Conservation (phyloP, 2,113 vertebrate species). For the Phylloscopus trochiloides region DNA sequence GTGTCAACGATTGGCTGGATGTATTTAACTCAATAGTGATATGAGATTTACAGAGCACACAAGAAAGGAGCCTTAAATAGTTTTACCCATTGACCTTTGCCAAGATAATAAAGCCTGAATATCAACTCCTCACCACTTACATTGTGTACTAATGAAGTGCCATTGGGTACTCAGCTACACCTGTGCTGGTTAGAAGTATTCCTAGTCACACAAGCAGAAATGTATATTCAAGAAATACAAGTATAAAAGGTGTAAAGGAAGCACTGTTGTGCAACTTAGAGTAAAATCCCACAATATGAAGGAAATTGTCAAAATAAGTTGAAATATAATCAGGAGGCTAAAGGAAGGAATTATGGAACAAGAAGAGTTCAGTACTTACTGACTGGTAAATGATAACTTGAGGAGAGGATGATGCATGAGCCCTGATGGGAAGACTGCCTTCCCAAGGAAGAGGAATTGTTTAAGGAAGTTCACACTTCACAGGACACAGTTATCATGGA, state of each 20-base stretch:
- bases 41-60: slow-evolving; percentile 33
- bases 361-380: not conserved
- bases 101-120: not conserved
- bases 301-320: not conserved
- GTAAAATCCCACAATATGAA: not conserved
- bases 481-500: not conserved
- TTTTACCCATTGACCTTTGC: slow-evolving; percentile 42
- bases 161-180: not conserved
- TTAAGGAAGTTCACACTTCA: not conserved
- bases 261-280: not conserved
- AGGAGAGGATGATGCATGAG: not conserved
- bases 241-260: not conserved
- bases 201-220: not conserved
- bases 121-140: not conserved
- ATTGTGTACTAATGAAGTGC: not conserved
- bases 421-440: not conserved
- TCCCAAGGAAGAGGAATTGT: not conserved
- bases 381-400: not conserved
- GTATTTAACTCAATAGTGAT: slow-evolving; percentile 13
- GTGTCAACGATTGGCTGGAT: slow-evolving; percentile 4
- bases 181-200: not conserved
- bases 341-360: not conserved
- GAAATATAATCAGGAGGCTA: not conserved
- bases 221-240: not conserved
- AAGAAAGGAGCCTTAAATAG: slow-evolving; percentile 15